Evolutionary conservation across 35 echinoderm and acorn worm genomes (phyloP).

Genomic region (Holothuria glaberrima): DNA sequence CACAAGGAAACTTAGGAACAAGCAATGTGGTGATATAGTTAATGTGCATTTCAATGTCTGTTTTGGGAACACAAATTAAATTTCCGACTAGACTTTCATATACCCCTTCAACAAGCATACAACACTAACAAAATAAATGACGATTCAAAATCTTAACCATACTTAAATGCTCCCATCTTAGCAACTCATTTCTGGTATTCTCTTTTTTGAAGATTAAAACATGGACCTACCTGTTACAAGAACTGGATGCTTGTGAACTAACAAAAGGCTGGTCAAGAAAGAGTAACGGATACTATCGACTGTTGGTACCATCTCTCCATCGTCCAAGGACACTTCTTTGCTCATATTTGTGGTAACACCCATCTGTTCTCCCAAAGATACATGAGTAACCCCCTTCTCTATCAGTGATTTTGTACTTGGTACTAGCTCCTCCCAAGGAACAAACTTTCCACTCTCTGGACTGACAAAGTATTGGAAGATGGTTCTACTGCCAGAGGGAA

Average conservation of each 20-base stretch:
- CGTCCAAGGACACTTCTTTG: slow-evolving; percentile 79
- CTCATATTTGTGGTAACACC: slow-evolving; percentile 86
- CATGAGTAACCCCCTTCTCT: slow-evolving; percentile 90
- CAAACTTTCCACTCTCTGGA: slow-evolving; percentile 98
- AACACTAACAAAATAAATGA: too few species aligned
- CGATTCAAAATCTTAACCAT: too few species aligned
- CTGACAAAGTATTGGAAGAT: slow-evolving; percentile 99
- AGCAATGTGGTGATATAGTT: too few species aligned
- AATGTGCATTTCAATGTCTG: too few species aligned
- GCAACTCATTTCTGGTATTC: too few species aligned
- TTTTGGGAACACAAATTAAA: too few species aligned
- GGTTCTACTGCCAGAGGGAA: slow-evolving; percentile 95
- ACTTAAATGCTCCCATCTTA: too few species aligned
- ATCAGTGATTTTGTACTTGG: slow-evolving; percentile 98
- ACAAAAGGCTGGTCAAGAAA: slow-evolving; percentile 82
- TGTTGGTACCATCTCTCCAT: slow-evolving; percentile 84
- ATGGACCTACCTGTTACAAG: slow-evolving; percentile 81
- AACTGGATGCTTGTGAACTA: slow-evolving; percentile 88
- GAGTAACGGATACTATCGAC: slow-evolving; percentile 93
- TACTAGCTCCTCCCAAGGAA: slow-evolving; percentile 95
- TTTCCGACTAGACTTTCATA: too few species aligned
- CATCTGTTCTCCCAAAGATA: slow-evolving; percentile 96
- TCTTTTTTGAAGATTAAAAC: too few species aligned
- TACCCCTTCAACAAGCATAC: too few species aligned
- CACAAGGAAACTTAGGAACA: too few species aligned